Base-by-base conservation (phyloP, 2,888 invertebrate species). In the Schizaphis graminum region DNA sequence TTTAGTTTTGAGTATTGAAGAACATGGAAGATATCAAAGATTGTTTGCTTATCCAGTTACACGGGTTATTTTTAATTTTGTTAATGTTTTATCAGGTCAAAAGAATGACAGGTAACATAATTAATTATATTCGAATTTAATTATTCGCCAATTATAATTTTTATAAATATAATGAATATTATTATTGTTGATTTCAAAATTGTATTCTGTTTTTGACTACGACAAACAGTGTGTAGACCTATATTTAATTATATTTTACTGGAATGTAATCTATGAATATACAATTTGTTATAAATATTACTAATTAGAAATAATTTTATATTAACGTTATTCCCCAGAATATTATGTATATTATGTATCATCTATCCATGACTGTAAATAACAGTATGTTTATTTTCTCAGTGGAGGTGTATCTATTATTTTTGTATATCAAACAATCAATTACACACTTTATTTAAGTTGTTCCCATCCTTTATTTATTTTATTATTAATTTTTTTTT, bases 391-490 rank as follows among this genome's bases (percentile, higher is more conserved):
- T 94, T 94, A 94, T 86, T 87, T 92, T 93, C 44, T 89, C 90
- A 94, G 94, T 91, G 90, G 86, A 94, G 94, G 91, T 91, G 91
- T 94, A 94, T 94, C 86, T 94, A 94, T 94, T 89, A 89, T 94
- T 94, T 94, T 94, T 94, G 94, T 94, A 94, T 94, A 90, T 91
- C 94, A 89, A 91, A 92, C 87, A 85, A 94, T 91, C 90, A 90
- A 91, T 94, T 94, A 94, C 94, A 94, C 90, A 94, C 61, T 94
- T 94, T 94, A 91, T 94, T 94, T 94, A 94, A 94, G 91, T 94
- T 86, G 49, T 90, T 61, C 86, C 41, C 90, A 90, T 89, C 93
- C 85, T 91, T 89, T 94, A 90, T 94, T 94, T 90, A 91, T 87
- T 94, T 94, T 56, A 85, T 93, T 84, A 89, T 93, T 90, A 85